Conservation (phyloP, 2,888 invertebrate genomes). For the Eucera pruinosa region DNA sequence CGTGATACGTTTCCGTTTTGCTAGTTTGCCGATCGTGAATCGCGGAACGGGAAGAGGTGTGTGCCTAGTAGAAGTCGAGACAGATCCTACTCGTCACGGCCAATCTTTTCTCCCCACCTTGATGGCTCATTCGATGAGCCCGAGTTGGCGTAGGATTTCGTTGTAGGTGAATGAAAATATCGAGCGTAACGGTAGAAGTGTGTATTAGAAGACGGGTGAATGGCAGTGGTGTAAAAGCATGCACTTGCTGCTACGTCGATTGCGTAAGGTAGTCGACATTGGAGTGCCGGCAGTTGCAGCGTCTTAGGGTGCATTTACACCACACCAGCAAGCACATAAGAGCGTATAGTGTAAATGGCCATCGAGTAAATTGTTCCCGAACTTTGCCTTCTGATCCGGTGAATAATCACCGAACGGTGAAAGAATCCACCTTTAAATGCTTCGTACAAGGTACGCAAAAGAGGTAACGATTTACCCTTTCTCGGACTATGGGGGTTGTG, state of each 20-base stretch:
- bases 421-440: too few relatives aligned
- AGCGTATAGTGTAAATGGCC: too few relatives aligned
- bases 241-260: conserved; percentile 34
- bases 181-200: conserved; percentile 34
- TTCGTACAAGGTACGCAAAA: too few relatives aligned
- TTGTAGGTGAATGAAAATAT: conserved; percentile 56
- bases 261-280: conserved; percentile 46
- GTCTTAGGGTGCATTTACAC: too few relatives aligned
- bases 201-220: conserved; percentile 53
- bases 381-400: too few relatives aligned
- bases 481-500: too few relatives aligned
- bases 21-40: too few relatives aligned
- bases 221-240: conserved; percentile 43
- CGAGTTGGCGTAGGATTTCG: conserved; percentile 19
- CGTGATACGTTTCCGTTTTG: too few relatives aligned
- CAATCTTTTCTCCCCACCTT: conserved; percentile 3
- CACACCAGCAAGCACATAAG: too few relatives aligned
- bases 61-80: not conserved
- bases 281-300: not conserved
- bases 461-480: too few relatives aligned
- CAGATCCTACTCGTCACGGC: not conserved
- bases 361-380: too few relatives aligned
- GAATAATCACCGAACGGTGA: too few relatives aligned
- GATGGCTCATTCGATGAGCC: conserved; percentile 1
- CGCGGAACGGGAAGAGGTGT: not conserved